Base-by-base conservation (phyloP, 1,140 invertebrate species). In the Drosophila repletoides region DNA sequence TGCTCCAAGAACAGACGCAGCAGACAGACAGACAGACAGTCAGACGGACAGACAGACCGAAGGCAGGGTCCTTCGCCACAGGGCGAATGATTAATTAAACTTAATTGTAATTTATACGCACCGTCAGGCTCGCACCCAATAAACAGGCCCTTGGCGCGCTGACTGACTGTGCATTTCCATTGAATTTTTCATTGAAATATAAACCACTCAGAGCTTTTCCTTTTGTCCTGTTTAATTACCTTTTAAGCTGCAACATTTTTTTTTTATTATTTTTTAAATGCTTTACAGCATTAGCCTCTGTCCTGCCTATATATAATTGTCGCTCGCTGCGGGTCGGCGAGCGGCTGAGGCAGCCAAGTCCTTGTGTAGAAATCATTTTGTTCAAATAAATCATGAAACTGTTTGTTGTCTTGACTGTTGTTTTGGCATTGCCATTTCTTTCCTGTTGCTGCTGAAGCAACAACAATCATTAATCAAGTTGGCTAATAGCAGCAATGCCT, bases 61-160 rank as follows among this genome's bases (percentile, higher is more conserved):
- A 3, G 21, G 41, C 14, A 26, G 28, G 17, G 9, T 9, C 28
- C 22, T 19, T 38, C 9, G 26, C 22, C 15, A 26, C 15, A n/a
- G 48, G 22, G 49, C 33, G 51, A 17, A 71, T 86, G 80, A 86
- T 86, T 86, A 86, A 86, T 86, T 86, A 86, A 75, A 72, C 64
- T 76, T 86, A 86, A 86, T 86, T 86, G 80, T 80, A 76, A 86
- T 83, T 83, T 83, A 83, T 76, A 80, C 64, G 80, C 58, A 19
- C 52, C 52, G 14, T 33, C 46, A 77, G 49, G 31, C 28, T 34
- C 38, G 4, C 29, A 12, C 15, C 12, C 38, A 48, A 22, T 10
- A 5, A 12, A 19, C 14, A 55, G 29, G 40, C 33, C 12, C 2
- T 15, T 28, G 21, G 7, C 40, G 41, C 33, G n/a, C n/a, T n/a